phyloP scores from a whole-genome alignment of 2,113 vertebrate genomes.

The Anhinga anhinga region DNA sequence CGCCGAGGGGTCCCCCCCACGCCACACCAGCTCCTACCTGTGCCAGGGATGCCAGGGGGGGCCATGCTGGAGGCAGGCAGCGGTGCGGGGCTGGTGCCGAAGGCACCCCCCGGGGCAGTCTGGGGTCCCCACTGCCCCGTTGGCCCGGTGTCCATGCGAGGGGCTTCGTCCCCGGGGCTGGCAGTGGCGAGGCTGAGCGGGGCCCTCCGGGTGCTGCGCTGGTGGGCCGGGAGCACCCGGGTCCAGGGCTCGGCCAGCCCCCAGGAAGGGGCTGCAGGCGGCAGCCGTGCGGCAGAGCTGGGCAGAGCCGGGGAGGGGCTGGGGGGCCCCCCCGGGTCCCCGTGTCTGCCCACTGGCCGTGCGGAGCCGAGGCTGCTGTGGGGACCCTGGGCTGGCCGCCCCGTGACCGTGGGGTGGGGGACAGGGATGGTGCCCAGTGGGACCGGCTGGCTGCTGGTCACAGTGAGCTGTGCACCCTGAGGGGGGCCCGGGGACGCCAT shows the following conservation, averaged over 20 bases:
- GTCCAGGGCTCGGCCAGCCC: slow-evolving; percentile 5
- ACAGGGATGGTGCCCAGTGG: not conserved
- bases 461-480: not conserved
- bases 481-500: accelerated
- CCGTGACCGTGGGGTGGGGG: not conserved
- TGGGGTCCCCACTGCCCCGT: accelerated
- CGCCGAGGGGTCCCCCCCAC: not conserved
- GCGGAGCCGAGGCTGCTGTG: accelerated
- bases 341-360: accelerated
- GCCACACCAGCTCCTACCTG: slow-evolving; percentile 46
- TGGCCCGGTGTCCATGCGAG: accelerated
- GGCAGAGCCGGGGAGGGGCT: not conserved
- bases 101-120: not conserved
- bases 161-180: not conserved
- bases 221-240: not conserved
- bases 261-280: not conserved
- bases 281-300: not conserved
- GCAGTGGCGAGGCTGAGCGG: not conserved
- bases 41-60: not conserved
- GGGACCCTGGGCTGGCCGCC: not conserved
- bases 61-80: not conserved
- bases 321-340: accelerated
- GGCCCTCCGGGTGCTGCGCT: slow-evolving; percentile 41
- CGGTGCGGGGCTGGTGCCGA: not conserved
- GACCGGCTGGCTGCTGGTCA: not conserved